A percentile compares a stretch with the other conserved stretches of the same genome.
phyloP scores from a whole-genome alignment of 2,113 vertebrate species.

The Corythaeola cristata region DNA sequence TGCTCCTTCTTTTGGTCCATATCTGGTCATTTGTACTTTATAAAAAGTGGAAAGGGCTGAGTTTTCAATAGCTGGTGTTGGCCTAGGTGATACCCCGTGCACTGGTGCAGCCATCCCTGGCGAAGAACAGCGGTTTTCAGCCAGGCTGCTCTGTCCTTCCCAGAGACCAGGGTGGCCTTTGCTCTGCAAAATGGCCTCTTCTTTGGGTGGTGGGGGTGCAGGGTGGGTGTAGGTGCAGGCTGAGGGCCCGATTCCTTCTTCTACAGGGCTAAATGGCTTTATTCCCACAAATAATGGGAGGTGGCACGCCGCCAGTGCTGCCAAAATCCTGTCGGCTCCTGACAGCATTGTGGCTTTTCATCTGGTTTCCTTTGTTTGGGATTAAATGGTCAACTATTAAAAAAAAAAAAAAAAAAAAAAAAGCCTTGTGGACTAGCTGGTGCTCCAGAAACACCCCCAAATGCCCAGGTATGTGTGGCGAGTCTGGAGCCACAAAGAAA shows the following conservation, averaged over 20 bases:
- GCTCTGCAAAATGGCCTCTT: background rate
- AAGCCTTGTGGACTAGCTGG: background rate
- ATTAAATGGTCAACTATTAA: background rate
- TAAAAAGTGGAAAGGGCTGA: background rate
- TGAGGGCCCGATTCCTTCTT: background rate
- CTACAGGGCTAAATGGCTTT: background rate
- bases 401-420: background rate
- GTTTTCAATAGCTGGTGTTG: background rate
- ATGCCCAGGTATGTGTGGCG: background rate
- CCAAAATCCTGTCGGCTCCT: background rate
- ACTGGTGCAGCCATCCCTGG: background rate
- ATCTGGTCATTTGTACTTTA: background rate
- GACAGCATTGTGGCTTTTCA: background rate
- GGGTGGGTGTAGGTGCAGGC: background rate
- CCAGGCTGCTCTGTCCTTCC: background rate
- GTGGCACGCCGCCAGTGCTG: background rate
- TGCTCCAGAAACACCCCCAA: background rate
- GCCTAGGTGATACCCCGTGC: background rate
- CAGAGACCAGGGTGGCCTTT: background rate
- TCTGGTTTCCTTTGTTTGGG: background rate
- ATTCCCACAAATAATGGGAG: background rate
- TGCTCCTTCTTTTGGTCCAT: background rate
- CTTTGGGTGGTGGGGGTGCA: rapidly evolving
- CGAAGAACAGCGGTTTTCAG: rapidly evolving
- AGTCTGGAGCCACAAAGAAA: background rate